Evolutionary conservation across 1,140 invertebrate genomes (phyloP), one percentile per base, ranked within the genome.

Genomic region (Andricus grossulariae): DNA sequence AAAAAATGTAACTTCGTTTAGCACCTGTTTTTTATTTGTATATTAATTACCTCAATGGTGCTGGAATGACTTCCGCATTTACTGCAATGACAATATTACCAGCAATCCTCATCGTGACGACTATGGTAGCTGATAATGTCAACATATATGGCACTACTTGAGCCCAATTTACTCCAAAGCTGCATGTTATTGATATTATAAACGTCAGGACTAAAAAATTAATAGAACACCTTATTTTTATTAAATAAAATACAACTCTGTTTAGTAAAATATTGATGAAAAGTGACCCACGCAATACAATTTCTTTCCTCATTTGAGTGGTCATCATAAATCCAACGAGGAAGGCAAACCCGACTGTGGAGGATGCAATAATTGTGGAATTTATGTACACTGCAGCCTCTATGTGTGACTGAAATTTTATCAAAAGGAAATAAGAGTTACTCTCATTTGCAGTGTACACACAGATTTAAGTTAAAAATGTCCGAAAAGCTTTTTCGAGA

Each of bases 131-230:
- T 45, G 86, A 83, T 72, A 89, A 60, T 18, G 82, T 85, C 76
- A 91, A 83, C 86, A 89, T 90, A 73, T 88, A 87, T 66, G 86
- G 87, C 66, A 89, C 83, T 73, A 85, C 74, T 78, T 89, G 83
- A 39, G 81, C 86, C 90, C 90, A 91, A 84, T 90, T 90, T 76
- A 86, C 82, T 55, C 83, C 90, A 54, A 89, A 89, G 83, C 85
- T 82, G 82, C 90, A 86, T 71, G 82, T 57, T 82, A 87, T 80
- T 73, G 85, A 85, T 76, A 90, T 54, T 57, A 88, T 55, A 55
- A 87, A 87, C 39, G 71, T 78, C 70, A 82, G 79, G 60, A 86
- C 89, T 90, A 79, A 50, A 83, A 85, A 83, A 82, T 50, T 55
- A 19, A 21, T 45, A 80, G 18, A 21, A 54, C 21, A 45, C 39